Conservation (phyloP, 2,113 vertebrate species). For the Tychaedon coryphoeus region DNA sequence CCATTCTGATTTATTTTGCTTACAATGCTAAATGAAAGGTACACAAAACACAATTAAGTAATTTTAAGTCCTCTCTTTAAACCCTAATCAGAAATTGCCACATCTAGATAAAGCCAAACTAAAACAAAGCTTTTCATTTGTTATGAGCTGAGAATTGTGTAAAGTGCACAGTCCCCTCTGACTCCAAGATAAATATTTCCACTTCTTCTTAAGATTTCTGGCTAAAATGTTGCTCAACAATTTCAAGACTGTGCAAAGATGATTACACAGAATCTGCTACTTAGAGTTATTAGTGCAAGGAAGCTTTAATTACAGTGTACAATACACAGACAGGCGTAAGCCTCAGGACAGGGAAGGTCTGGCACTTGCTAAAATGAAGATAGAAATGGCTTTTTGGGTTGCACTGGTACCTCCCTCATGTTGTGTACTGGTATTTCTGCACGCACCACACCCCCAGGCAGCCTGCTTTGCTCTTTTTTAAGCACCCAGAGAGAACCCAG, state of each 20-base stretch:
- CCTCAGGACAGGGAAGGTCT: neutral
- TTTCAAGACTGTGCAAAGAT: neutral
- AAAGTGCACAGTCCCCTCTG: neutral
- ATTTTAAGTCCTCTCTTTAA: constrained; percentile 13
- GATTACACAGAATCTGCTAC: neutral
- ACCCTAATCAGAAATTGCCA: neutral
- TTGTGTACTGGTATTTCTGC: neutral
- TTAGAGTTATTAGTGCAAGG: neutral
- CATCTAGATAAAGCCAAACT: neutral
- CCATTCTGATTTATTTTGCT: constrained; percentile 6
- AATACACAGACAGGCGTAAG: neutral
- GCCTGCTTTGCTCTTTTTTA: neutral
- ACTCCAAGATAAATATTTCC: neutral
- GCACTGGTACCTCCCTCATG: neutral
- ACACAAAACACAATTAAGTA: neutral
- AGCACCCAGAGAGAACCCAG: neutral
- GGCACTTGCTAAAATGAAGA: neutral
- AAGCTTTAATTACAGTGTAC: neutral
- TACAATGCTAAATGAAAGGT: neutral
- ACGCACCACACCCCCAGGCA: neutral
- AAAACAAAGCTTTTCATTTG: neutral
- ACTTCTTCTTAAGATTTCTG: neutral
- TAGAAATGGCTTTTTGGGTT: neutral
- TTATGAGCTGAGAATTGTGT: neutral
- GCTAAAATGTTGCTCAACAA: neutral